These are phyloP conservation scores for Nasonia giraulti DNA, from an alignment of 1,140 invertebrate species.

Conservation along the genomic window DNA sequence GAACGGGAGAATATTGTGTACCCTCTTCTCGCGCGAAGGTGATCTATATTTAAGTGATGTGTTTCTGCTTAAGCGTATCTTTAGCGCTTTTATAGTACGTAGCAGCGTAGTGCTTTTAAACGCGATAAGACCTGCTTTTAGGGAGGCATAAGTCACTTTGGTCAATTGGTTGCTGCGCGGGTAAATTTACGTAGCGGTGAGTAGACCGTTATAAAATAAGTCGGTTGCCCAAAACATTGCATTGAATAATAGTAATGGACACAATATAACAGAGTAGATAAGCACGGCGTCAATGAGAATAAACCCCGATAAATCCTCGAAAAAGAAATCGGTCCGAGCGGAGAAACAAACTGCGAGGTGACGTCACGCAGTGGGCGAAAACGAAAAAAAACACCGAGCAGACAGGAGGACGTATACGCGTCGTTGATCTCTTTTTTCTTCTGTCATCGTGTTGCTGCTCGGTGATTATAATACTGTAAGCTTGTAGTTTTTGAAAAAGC, in stretches of 20 bases:
- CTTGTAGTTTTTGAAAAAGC: background rate
- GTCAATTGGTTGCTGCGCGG: too few species aligned
- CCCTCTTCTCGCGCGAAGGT: background rate
- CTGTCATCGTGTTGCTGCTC: background rate
- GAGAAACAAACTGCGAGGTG: constrained; percentile 31
- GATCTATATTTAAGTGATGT: background rate
- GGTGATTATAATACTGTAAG: background rate
- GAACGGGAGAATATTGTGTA: background rate
- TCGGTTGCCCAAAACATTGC: too few species aligned
- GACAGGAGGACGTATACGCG: background rate
- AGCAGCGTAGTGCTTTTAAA: too few species aligned
- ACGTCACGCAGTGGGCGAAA: constrained; percentile 40
- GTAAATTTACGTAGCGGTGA: too few species aligned
- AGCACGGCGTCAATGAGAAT: background rate
- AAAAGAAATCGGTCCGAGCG: background rate
- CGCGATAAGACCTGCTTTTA: too few species aligned
- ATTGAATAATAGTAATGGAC: too few species aligned
- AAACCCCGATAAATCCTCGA: background rate
- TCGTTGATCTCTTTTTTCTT: background rate
- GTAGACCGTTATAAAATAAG: too few species aligned
- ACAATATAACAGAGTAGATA: too few species aligned
- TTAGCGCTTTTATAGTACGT: too few species aligned
- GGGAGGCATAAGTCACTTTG: too few species aligned
- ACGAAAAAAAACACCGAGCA: constrained; percentile 14
- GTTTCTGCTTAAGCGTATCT: too few species aligned